Evolutionary conservation across 2,888 invertebrate genomes (phyloP), one percentile per base, ranked within the genome.

Genomic region (Ornithoptera alexandrae): DNA sequence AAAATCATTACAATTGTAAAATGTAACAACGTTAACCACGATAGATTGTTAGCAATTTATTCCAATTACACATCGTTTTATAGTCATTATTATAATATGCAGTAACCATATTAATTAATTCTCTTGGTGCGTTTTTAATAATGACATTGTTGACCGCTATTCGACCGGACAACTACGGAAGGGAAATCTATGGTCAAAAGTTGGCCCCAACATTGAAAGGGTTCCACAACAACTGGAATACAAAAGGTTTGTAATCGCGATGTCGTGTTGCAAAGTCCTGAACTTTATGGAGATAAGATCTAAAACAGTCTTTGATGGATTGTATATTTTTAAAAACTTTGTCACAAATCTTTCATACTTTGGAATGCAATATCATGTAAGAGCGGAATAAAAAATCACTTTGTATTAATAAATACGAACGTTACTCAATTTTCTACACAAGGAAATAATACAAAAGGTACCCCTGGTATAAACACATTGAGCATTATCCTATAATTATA

Each of bases 121-220:
- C 79, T 83, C 81, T 83, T 82, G 82, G 81, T 84, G 83, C 78
- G 75, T 64, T 64, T 62, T 61, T 58, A 67, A 67, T 67, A 64
- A 67, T 65, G 39, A 67, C 56, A 69, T 60, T 46, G 59, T 62
- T 39, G 56, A 66, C 63, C 57, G 62, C 46, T 74, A 74, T 74
- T 69, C 69, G 70, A 69, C 68, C 75, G 74, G 75, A 76, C 74
- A 77, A 77, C 73, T 78, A 76, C 62, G 77, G 72, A 76, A 74
- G 74, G 75, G 75, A 77, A 66, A 74, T 81, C 76, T 83, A 84
- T 81, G 80, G 81, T 84, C 85, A 87, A 90, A 90, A 85, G 74
- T 91, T 92, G 91, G 92, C 90, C 92, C 92, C 92, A 82, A 79
- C 82, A 78, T 86, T 81, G 80, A 86, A 85, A 89, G 90, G 92